Evolutionary conservation across 2,797 vertebrate genomes (phyloP).

Genomic region (Salarias fasciatus): DNA sequence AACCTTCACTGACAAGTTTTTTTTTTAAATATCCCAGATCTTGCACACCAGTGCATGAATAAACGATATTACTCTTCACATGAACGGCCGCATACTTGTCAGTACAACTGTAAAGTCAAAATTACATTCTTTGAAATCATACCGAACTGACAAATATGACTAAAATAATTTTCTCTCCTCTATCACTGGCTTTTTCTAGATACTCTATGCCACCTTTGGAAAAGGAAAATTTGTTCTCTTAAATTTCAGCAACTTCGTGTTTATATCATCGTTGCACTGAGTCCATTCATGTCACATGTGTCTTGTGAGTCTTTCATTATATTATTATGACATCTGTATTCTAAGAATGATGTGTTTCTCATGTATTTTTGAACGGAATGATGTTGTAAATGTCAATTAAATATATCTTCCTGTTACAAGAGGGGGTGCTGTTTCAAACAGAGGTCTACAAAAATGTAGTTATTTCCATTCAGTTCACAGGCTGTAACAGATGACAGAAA

Average conservation of each 20-base stretch:
- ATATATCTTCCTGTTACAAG: not conserved
- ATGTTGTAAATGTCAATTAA: not conserved
- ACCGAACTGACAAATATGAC: slow-evolving; percentile 5
- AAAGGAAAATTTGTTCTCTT: slow-evolving; percentile 6
- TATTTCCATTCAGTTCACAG: slow-evolving; percentile 50
- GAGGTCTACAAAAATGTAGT: not conserved
- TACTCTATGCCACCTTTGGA: slow-evolving; percentile 18
- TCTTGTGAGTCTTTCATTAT: not conserved
- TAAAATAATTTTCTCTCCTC: slow-evolving; percentile 8
- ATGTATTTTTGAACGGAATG: no score
- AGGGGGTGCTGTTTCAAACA: no score
- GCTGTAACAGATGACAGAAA: slow-evolving; percentile 67
- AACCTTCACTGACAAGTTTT: not conserved
- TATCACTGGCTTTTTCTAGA: slow-evolving; percentile 48
- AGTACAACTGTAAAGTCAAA: slow-evolving; percentile 16
- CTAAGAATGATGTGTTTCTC: not conserved
- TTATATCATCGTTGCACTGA: no score
- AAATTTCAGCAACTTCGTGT: no score
- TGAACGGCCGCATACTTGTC: slow-evolving; percentile 30
- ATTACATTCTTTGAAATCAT: not conserved
- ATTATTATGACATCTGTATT: slow-evolving; percentile 1
- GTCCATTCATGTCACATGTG: not conserved
- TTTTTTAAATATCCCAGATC: slow-evolving; percentile 6
- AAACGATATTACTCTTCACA: slow-evolving; percentile 19
- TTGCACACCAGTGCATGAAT: not conserved